These are phyloP conservation scores for Drosophila eohydei DNA, from an alignment of 2,888 invertebrate genomes.

Conservation along the genomic window DNA sequence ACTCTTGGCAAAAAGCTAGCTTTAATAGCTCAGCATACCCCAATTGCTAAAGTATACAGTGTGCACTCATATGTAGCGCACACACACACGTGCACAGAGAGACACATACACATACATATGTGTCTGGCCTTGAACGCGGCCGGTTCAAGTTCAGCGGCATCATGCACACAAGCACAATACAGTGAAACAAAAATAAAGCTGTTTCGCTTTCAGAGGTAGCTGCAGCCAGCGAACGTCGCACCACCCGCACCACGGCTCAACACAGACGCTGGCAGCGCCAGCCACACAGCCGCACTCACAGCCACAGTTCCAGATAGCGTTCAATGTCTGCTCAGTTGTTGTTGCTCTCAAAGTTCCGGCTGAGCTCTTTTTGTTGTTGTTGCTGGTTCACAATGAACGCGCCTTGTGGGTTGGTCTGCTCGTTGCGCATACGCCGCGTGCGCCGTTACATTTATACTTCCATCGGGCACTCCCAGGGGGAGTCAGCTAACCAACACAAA, in stretches of 20 bases:
- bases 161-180: slow-evolving; percentile 43
- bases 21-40: slow-evolving; percentile 18
- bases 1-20: background rate
- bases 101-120: slow-evolving; percentile 22
- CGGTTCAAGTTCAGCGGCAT: slow-evolving; percentile 78
- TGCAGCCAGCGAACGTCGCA: slow-evolving; percentile 34
- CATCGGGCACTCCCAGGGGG: slow-evolving; percentile 29
- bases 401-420: slow-evolving; percentile 54
- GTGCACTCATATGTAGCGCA: slow-evolving; percentile 41
- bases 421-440: slow-evolving; percentile 74
- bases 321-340: slow-evolving; percentile 33
- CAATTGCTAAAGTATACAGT: slow-evolving; percentile 20
- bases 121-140: slow-evolving; percentile 71
- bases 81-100: background rate
- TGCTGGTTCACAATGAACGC: slow-evolving; percentile 49
- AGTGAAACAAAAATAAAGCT: slow-evolving; percentile 54
- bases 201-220: slow-evolving; percentile 53
- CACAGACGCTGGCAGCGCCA: slow-evolving; percentile 20
- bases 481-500: slow-evolving; percentile 5
- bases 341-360: slow-evolving; percentile 68
- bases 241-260: slow-evolving; percentile 49
- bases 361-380: slow-evolving; percentile 49
- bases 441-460: slow-evolving; percentile 42
- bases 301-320: slow-evolving; percentile 55
- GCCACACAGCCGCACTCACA: slow-evolving; percentile 9